Percentiles rank a stretch among this genome's conserved stretches.
These are phyloP conservation scores for Meganola albula DNA, from an alignment of 2,888 invertebrate species.

Conservation along the genomic window DNA sequence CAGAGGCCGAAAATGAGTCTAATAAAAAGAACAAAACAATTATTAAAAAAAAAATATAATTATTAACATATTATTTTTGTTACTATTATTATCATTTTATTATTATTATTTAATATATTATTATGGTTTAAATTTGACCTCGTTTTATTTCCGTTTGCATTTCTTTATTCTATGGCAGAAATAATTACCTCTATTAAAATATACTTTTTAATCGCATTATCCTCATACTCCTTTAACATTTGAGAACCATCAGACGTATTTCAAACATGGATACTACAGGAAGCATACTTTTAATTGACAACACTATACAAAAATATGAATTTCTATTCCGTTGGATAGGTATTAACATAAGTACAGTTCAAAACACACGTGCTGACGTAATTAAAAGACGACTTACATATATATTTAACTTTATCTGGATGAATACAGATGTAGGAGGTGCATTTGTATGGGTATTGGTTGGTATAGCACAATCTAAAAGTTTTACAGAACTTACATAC, in stretches of 20 bases:
- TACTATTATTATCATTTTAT: too few relatives aligned
- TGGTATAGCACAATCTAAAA: conserved; percentile 31
- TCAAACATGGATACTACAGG: conserved; percentile 1
- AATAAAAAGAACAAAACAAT: too few relatives aligned
- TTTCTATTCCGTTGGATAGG: conserved; percentile 31
- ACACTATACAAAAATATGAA: conserved; percentile 33
- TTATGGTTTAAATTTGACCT: too few relatives aligned
- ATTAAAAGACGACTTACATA: conserved; percentile 27
- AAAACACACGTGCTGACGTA: conserved; percentile 15
- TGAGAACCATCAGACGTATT: not conserved
- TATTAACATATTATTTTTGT: too few relatives aligned
- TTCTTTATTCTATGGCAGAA: conserved; percentile 8
- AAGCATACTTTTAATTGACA: conserved; percentile 24
- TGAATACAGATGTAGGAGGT: conserved; percentile 35
- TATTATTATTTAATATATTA: too few relatives aligned
- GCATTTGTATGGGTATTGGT: conserved; percentile 35
- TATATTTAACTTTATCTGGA: conserved; percentile 36
- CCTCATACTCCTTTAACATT: too few relatives aligned
- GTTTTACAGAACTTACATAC: conserved; percentile 37
- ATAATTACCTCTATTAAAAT: too few relatives aligned
- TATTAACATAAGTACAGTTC: conserved; percentile 30
- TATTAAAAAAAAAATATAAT: too few relatives aligned
- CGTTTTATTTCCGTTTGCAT: too few relatives aligned
- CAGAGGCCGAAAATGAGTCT: too few relatives aligned
- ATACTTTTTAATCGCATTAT: too few relatives aligned